A percentile compares a stretch with the other conserved stretches of the same genome.
Conservation (phyloP, 2,113 vertebrate genomes). For the Phoenicopterus ruber region DNA sequence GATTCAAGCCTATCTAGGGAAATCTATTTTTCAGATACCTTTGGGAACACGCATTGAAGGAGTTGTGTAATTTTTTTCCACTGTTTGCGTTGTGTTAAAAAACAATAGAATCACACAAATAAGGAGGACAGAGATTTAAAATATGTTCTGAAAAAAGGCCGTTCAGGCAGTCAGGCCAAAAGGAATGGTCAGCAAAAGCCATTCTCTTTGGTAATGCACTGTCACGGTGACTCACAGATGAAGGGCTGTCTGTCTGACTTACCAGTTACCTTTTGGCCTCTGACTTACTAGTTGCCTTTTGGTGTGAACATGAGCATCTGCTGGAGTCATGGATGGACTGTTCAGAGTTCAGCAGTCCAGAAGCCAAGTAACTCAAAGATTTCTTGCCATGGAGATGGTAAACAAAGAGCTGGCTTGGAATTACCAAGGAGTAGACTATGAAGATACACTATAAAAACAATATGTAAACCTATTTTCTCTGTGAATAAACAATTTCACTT, state of each 20-base stretch:
- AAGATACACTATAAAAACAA: background rate
- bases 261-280: background rate
- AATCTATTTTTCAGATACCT: constrained; percentile 51
- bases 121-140: background rate
- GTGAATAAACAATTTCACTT: background rate
- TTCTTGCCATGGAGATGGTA: background rate
- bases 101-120: background rate
- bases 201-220: background rate
- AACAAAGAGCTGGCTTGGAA: background rate
- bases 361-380: background rate
- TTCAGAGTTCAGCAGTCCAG: background rate
- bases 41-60: background rate
- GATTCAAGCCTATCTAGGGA: constrained; percentile 61
- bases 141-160: background rate
- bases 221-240: background rate
- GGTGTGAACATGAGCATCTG: background rate
- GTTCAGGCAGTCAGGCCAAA: background rate
- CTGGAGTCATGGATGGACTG: background rate
- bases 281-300: background rate
- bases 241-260: background rate
- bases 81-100: background rate
- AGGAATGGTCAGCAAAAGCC: background rate
- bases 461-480: background rate
- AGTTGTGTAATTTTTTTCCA: background rate
- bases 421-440: background rate